Conservation (phyloP, 2,888 invertebrate species). For the Dicyrtomina minuta region DNA sequence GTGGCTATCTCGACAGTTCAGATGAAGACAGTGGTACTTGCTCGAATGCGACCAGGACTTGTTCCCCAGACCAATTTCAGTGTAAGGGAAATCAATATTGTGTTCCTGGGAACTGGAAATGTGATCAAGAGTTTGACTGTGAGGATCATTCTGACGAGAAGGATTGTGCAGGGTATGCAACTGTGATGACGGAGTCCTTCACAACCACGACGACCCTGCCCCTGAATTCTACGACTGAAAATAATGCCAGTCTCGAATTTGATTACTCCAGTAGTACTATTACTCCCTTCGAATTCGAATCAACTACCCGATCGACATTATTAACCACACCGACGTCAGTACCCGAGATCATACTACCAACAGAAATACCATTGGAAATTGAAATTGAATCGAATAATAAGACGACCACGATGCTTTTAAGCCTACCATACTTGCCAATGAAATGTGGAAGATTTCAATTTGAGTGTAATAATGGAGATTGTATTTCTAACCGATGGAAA, state of each 20-base stretch:
- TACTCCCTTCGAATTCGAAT: neutral
- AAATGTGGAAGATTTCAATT: slow-evolving; percentile 21
- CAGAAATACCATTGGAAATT: neutral
- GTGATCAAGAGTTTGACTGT: slow-evolving; percentile 3
- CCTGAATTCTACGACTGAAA: neutral
- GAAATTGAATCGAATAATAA: neutral
- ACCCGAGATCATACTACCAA: neutral
- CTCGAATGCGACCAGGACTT: neutral
- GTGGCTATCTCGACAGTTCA: neutral
- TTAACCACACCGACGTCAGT: neutral
- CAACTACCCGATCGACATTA: neutral
- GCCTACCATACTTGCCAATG: neutral
- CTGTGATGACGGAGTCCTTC: neutral
- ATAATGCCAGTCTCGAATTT: neutral
- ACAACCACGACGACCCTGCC: neutral
- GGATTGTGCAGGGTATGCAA: neutral
- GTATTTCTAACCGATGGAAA: neutral
- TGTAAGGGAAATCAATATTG: neutral
- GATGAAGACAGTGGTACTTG: slow-evolving; percentile 5
- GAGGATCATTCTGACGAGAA: neutral
- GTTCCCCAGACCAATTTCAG: neutral
- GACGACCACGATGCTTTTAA: neutral
- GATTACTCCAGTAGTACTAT: neutral
- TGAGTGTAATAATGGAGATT: slow-evolving; percentile 1
- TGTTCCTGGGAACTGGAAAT: neutral